Evolutionary conservation across 1,140 invertebrate genomes (phyloP).

Genomic region (Spodoptera frugiperda): DNA sequence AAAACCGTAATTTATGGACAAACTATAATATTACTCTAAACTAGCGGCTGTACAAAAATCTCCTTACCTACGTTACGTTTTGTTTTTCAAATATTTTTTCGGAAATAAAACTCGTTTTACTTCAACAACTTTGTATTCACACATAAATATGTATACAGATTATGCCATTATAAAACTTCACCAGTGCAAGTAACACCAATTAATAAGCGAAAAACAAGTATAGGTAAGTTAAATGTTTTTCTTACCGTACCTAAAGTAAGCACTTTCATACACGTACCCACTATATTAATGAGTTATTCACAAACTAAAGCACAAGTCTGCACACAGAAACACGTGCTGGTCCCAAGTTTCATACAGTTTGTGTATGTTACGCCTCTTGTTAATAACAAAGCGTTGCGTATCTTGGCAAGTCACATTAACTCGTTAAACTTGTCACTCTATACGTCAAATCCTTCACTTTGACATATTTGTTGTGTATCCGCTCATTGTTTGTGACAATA

Average conservation of each 20-base stretch:
- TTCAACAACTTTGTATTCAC: no score
- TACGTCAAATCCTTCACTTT: constrained; percentile 24
- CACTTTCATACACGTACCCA: background rate
- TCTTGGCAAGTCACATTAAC: constrained; percentile 38
- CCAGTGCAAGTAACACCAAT: no score
- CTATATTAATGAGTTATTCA: constrained; percentile 11
- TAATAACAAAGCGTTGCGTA: constrained; percentile 30
- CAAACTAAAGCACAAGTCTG: constrained; percentile 11
- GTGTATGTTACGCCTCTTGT: constrained; percentile 15
- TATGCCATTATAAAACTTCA: no score
- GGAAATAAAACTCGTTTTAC: no score
- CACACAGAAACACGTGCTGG: constrained; percentile 11
- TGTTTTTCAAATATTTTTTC: no score
- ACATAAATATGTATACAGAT: no score
- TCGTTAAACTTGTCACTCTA: constrained; percentile 38
- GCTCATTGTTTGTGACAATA: constrained; percentile 34
- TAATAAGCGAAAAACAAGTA: no score
- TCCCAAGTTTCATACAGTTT: constrained; percentile 26
- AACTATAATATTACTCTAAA: background rate
- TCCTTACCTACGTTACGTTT: no score
- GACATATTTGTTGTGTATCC: constrained; percentile 37
- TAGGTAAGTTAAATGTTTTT: no score
- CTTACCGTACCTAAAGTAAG: background rate
- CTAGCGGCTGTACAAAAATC: no score
- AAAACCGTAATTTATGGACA: constrained; percentile 30